Base-by-base conservation (phyloP, 2,797 vertebrate genomes). In the Microcaecilia unicolor region DNA sequence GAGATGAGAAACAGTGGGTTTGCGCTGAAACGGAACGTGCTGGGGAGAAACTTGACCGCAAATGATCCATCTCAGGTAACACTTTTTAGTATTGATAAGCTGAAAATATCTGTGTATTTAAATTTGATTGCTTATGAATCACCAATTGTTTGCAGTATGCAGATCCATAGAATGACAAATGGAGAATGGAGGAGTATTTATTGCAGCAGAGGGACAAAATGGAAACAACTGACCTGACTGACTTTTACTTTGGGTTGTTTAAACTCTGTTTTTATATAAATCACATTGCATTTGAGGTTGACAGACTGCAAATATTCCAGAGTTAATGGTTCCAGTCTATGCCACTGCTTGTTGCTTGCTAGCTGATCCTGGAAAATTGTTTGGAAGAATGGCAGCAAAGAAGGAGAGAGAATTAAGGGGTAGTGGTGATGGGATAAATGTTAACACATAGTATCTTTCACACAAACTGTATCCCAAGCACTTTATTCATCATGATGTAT, bases 1-100 rank as follows among this genome's bases (percentile, higher is more conserved):
- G 93, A 98, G 91, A 98, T 98, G 93, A 90, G 93, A 83, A 98
- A 96, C 91, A 96, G 95, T 86, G 94, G 93, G 76, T 95, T 98
- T 86, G 92, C 92, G 72, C 89, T 99, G 83, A 99, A 98, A 85
- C 92, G 92, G 89, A 95, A 92, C 87, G 93, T 97, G 60, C 90
- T 99, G 87, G 96, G 85, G 83, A 91, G 92, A 83, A 93, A 92
- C 78, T 74, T 85, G 76, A 97, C 92, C 66, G 74, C 87, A 87
- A 90, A 88, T 81, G 95, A 98, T 92, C 88, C 87, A 76, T 86
- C 88, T 47, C 93, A 98, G 95, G 95, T 98, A 97, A 97, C 93
- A 86, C 74, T 60, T 73, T 77, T 74, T 41, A 19, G 76, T 78
- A 78, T 74, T 71, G 48, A 72, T 84, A 83, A 82, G 78, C 77